phyloP scores from a whole-genome alignment of 2,113 vertebrate genomes.

The Phocoena phocoena region DNA sequence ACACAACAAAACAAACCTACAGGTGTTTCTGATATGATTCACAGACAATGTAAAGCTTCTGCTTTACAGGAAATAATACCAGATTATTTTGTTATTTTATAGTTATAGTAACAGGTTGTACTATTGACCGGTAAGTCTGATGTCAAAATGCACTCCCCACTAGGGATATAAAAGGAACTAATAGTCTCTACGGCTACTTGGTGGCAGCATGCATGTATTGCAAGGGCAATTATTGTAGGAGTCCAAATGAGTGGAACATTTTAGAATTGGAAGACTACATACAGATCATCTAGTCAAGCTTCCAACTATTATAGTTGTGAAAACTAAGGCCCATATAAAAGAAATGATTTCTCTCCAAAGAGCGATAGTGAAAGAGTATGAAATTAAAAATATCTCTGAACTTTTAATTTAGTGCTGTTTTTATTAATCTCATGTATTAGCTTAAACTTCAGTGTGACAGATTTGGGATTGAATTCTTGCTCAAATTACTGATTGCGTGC shows the following conservation, averaged over 20 bases:
- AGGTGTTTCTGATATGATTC: too few species aligned
- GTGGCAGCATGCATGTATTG: slow-evolving; percentile 71
- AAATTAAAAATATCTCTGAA: not conserved
- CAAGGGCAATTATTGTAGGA: slow-evolving; percentile 53
- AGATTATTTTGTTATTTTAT: not conserved
- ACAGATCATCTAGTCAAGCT: not conserved
- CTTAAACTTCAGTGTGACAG: slow-evolving; percentile 29
- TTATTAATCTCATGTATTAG: slow-evolving; percentile 11
- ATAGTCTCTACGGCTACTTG: slow-evolving; percentile 64
- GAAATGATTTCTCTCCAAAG: not conserved
- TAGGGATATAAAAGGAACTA: not conserved
- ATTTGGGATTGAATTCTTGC: slow-evolving; percentile 19
- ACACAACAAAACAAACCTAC: too few species aligned
- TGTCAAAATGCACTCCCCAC: not conserved
- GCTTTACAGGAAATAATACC: not conserved
- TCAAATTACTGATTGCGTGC: not conserved
- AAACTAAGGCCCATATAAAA: not conserved
- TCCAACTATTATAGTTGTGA: not conserved
- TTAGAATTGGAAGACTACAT: not conserved
- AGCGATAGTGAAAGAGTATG: not conserved
- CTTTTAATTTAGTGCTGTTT: slow-evolving; percentile 45
- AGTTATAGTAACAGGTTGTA: not conserved
- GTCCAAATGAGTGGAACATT: slow-evolving; percentile 20
- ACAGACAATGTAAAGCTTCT: not conserved
- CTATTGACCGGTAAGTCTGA: not conserved